Evolutionary conservation across 2,888 invertebrate species (phyloP).

Genomic region (Parnassius smintheus): DNA sequence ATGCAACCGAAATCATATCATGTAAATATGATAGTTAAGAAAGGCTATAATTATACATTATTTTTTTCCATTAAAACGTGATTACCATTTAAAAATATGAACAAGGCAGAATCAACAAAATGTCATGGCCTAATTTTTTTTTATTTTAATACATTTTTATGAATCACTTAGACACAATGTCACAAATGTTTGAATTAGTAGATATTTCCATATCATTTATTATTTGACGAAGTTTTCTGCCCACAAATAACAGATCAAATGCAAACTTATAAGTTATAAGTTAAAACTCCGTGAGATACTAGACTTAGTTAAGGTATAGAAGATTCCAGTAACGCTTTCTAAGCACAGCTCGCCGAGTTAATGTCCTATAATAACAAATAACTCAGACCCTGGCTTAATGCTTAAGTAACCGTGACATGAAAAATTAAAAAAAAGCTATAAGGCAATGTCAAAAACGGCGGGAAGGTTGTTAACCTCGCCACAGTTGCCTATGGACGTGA

Average conservation of each 20-base stretch:
- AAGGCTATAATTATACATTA: background rate
- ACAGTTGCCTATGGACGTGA: slow-evolving; percentile 10
- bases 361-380: background rate
- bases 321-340: slow-evolving; percentile 11
- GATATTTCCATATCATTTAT: too few relatives aligned
- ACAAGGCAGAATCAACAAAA: background rate
- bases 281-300: too few relatives aligned
- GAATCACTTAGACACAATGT: slow-evolving; percentile 1
- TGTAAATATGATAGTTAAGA: too few relatives aligned
- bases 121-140: slow-evolving; percentile 8
- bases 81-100: slow-evolving; percentile 2
- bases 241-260: too few relatives aligned
- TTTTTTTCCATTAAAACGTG: slow-evolving; percentile 3
- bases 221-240: too few relatives aligned
- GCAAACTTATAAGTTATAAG: too few relatives aligned
- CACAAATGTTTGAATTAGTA: background rate
- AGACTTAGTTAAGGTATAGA: background rate
- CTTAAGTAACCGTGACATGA: slow-evolving; percentile 13
- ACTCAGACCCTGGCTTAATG: slow-evolving; percentile 5
- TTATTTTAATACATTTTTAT: slow-evolving; percentile 14
- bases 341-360: background rate
- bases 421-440: slow-evolving; percentile 17
- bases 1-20: too few relatives aligned
- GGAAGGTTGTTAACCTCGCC: slow-evolving; percentile 36
- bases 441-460: slow-evolving; percentile 33